phyloP scores from a whole-genome alignment of 2,113 vertebrate species.

The Erythrocercus mccallii region DNA sequence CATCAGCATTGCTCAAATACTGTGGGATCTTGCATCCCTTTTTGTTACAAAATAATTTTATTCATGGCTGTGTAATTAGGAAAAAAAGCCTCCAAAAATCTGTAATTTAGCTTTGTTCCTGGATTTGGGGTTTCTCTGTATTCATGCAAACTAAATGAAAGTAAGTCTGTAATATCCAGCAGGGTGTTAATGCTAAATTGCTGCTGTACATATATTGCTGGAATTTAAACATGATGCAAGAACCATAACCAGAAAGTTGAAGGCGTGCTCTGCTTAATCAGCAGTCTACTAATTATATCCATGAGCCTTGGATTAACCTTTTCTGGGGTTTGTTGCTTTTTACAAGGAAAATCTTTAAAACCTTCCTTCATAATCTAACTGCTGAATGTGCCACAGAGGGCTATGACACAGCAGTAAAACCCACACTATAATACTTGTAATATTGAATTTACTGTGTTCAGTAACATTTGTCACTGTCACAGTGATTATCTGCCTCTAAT shows the following conservation, averaged over 20 bases:
- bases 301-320: constrained; percentile 41
- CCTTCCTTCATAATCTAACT: neutral
- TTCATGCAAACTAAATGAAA: neutral
- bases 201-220: neutral
- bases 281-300: constrained; percentile 43
- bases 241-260: neutral
- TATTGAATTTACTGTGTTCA: constrained; percentile 28
- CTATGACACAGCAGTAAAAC: constrained; percentile 30
- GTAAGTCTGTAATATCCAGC: constrained; percentile 8
- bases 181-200: neutral
- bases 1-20: neutral
- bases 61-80: neutral
- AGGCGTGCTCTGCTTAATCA: neutral
- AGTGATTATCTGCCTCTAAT: constrained; percentile 55
- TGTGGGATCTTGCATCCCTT: neutral
- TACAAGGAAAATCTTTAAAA: constrained; percentile 12
- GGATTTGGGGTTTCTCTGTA: neutral
- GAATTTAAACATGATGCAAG: neutral
- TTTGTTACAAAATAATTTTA: neutral
- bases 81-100: neutral
- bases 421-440: constrained; percentile 1
- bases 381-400: neutral
- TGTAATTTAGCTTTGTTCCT: neutral
- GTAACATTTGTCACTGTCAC: constrained; percentile 41
- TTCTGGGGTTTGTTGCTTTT: neutral